phyloP scores from a whole-genome alignment of 2,797 vertebrate species.

The Xenops minutus region DNA sequence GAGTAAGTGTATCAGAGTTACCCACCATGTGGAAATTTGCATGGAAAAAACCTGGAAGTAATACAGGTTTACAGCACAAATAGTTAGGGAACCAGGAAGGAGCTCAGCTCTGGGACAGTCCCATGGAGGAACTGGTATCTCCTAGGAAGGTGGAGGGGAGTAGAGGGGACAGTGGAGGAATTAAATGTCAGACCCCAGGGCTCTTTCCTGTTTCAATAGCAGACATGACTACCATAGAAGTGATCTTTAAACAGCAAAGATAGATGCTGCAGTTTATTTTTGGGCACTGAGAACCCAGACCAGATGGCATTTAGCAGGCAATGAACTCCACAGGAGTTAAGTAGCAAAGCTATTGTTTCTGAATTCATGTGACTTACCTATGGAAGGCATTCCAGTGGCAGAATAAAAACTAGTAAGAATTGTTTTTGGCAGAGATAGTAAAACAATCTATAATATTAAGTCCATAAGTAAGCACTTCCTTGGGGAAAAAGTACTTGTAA shows the following conservation, averaged over 20 bases:
- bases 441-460: background rate
- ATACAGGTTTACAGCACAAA: background rate
- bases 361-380: background rate
- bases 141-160: background rate
- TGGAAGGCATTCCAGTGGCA: background rate
- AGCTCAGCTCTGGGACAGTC: background rate
- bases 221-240: background rate
- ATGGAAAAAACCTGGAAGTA: background rate
- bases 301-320: slow-evolving; percentile 4
- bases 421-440: background rate
- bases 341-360: slow-evolving; percentile 5
- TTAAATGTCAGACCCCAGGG: background rate
- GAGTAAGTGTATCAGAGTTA: background rate
- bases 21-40: background rate
- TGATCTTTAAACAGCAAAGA: background rate
- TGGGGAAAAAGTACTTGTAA: background rate
- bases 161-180: background rate
- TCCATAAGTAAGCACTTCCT: background rate
- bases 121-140: background rate
- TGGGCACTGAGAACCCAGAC: background rate
- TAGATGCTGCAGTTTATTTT: background rate
- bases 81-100: background rate
- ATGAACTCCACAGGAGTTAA: background rate
- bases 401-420: background rate
- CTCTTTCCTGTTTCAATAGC: background rate